Percentiles rank a stretch among this genome's conserved stretches.
Evolutionary conservation across 2,113 vertebrate genomes (phyloP).

Genomic region (Sinocyclocheilus grahami): DNA sequence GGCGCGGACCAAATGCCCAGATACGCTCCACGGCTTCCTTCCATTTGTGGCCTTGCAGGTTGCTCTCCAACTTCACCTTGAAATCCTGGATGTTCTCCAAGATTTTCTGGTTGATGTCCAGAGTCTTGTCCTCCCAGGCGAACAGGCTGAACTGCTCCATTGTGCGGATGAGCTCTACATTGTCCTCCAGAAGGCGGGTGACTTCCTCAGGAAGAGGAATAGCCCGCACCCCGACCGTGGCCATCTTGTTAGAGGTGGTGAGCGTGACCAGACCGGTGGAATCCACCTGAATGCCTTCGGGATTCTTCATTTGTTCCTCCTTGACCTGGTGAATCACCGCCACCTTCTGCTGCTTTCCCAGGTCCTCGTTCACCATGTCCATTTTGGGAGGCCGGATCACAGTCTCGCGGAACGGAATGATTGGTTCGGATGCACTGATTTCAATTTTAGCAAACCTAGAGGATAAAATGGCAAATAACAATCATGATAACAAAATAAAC

Average conservation of each 20-base stretch:
- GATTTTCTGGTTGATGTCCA: conserved; percentile 77
- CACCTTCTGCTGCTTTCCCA: conserved; percentile 92
- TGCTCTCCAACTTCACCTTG: conserved; percentile 80
- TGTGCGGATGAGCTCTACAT: conserved; percentile 84
- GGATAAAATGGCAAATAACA: background rate
- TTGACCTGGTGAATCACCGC: conserved; percentile 90
- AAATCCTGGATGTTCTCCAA: conserved; percentile 81
- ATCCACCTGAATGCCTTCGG: conserved; percentile 85
- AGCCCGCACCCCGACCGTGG: conserved; percentile 84
- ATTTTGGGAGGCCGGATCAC: conserved; percentile 93
- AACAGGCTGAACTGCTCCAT: conserved; percentile 86
- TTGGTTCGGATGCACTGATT: conserved; percentile 90
- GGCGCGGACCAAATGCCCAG: conserved; percentile 95
- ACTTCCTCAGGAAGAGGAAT: conserved; percentile 86
- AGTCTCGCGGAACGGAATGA: conserved; percentile 94
- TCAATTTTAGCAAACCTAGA: conserved; percentile 92
- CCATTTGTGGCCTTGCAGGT: conserved; percentile 89
- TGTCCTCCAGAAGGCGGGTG: conserved; percentile 85
- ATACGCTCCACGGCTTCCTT: conserved; percentile 85
- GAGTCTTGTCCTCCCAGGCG: conserved; percentile 79
- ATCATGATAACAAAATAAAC: background rate
- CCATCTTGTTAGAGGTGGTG: conserved; percentile 87
- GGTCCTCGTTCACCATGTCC: conserved; percentile 98
- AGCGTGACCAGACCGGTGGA: conserved; percentile 85
- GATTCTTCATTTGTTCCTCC: conserved; percentile 83